phyloP scores from a whole-genome alignment of 2,113 vertebrate species.

The Pituophis catenifer region DNA sequence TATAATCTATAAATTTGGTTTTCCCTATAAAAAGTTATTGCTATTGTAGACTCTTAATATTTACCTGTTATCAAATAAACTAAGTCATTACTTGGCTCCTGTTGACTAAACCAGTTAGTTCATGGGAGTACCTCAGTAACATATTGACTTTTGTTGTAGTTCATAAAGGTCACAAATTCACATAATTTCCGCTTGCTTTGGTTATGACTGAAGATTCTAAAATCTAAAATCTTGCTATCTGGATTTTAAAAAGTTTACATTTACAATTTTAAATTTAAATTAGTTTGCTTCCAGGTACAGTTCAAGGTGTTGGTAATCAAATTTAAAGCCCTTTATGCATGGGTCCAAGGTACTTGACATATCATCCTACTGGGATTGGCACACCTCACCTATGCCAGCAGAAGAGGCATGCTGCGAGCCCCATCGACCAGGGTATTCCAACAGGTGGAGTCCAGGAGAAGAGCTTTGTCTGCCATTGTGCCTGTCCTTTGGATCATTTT shows the following conservation, averaged over 20 bases:
- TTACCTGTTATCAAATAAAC: neutral
- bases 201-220: neutral
- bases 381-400: neutral
- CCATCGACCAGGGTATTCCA: neutral
- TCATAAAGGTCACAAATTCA: neutral
- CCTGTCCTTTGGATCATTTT: neutral
- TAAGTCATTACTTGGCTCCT: neutral
- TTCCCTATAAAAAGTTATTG: neutral
- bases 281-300: neutral
- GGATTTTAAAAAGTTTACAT: neutral
- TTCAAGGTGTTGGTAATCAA: neutral
- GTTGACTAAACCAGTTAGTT: neutral
- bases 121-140: neutral
- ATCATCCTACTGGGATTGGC: neutral
- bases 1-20: neutral
- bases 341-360: neutral
- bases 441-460: neutral
- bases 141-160: neutral
- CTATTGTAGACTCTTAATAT: neutral
- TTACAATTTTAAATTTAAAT: neutral
- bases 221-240: neutral
- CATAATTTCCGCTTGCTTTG: neutral
- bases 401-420: neutral
- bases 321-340: neutral
- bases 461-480: neutral